Evolutionary conservation across 1,140 invertebrate genomes (phyloP), one percentile per base, ranked within the genome.

Genomic region (Trigoniulus corallinus): DNA sequence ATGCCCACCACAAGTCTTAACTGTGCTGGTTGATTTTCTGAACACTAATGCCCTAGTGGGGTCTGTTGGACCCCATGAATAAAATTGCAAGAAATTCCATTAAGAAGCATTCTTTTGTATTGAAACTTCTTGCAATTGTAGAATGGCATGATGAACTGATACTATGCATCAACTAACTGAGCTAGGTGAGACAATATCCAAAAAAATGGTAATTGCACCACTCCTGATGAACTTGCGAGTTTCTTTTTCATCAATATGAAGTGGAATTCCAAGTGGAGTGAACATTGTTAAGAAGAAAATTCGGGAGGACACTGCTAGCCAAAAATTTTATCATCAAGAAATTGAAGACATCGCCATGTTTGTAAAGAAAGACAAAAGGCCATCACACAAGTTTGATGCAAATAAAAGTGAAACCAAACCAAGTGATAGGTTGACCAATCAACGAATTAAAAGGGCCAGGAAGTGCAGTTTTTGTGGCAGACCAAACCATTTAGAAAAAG

Each of bases 171-270:
- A 7, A 29, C 21, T 47, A 24, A 3, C 7, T n/a, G 45, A 47
- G 21, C 10, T 47, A 4, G 45, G 20, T 21, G 45, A 47, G 7
- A 10, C 45, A 47, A 10, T 26, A 26, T 4, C 15, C 13, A 47
- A 15, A 47, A n/a, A 47, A 47, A 12, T 29, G 7, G 27, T 20
- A n/a, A 10, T 29, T 47, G 24, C 45, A 15, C 7, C 27, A 47
- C 45, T 47, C 4, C 20, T 47, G n/a, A n/a, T 47, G 21, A 47
- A 21, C 45, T 29, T 47, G 4, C 45, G 13, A 21, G 45, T 24
- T 4, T 13, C 10, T 27, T 47, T 47, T 21, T 26, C 45, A 47
- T 47, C 45, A 10, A 47, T 47, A 15, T 20, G 45, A n/a, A 26
- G 23, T 26, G 45, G 13, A 29, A 25, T 47, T 7, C 24, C n/a